Evolutionary conservation across 2,113 vertebrate genomes (phyloP), one percentile per base, ranked within the genome.

Genomic region (Vicugna pacos): DNA sequence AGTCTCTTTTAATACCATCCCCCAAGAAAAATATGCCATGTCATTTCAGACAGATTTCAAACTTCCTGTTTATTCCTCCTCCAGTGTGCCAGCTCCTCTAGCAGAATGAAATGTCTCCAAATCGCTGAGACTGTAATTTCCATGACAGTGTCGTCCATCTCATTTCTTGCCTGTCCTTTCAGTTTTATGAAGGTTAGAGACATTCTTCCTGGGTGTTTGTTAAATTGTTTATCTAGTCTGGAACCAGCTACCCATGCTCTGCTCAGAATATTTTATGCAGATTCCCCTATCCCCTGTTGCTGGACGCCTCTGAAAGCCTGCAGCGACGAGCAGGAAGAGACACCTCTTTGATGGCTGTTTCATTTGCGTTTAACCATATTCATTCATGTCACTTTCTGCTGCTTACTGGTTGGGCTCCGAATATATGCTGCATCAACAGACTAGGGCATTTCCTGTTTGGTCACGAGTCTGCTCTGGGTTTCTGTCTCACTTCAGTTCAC

Each of bases 151-250:
- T 96, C 93, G 80, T 97, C 97, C 97, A 94, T 96, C 97, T 98
- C 98, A 82, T 97, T 98, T 98, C 98, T 98, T 96, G 98, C 96
- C 97, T 96, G 98, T 98, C 97, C 97, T 98, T 98, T 98, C 97
- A 96, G 94, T 96, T 98, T 98, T 98, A 89, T 98, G 98, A 98
- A 98, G 98, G 98, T 98, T 98, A 98, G 96, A 98, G 93, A 97
- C 97, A 98, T 98, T 95, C 97, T 98, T 98, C 93, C 98, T 98
- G 82, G 0, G 97, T 0, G 13, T 97, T 97, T 98, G 97, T 98
- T 98, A 98, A 94, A 76, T 97, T 97, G 97, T 98, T 89, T 98
- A 98, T 97, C 98, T 97, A 92, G 96, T 97, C 96, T 97, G 98
- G 95, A 98, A 98, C 97, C 2, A 0, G 98, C 95, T 97, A 89